Evolutionary conservation across 2,888 invertebrate genomes (phyloP).

Genomic region (Tholera decimalis): DNA sequence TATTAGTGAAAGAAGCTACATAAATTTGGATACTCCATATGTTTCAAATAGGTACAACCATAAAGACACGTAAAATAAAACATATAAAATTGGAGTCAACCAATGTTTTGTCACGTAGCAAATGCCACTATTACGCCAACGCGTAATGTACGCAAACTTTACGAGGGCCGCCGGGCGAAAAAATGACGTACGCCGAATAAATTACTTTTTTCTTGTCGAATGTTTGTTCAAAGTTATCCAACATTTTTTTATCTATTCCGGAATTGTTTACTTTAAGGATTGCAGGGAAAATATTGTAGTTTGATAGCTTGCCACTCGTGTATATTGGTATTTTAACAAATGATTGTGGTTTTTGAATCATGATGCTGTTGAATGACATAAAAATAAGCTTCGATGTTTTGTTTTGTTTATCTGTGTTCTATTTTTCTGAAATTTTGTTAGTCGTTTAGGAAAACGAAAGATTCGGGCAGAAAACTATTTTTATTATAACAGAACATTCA

Average conservation of each 20-base stretch:
- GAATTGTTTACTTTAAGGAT: slow-evolving; percentile 71
- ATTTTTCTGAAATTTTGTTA: background rate
- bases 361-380: slow-evolving; percentile 4
- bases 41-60: slow-evolving; percentile 3
- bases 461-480: too few relatives aligned
- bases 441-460: background rate
- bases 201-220: slow-evolving; percentile 76
- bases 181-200: slow-evolving; percentile 81
- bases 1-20: too few relatives aligned
- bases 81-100: slow-evolving; percentile 39
- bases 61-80: slow-evolving; percentile 37
- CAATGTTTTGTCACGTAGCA: slow-evolving; percentile 69
- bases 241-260: slow-evolving; percentile 69
- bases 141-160: slow-evolving; percentile 69
- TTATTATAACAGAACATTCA: too few relatives aligned
- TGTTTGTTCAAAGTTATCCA: slow-evolving; percentile 69
- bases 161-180: slow-evolving; percentile 66
- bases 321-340: slow-evolving; percentile 67
- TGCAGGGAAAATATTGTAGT: slow-evolving; percentile 73
- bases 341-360: slow-evolving; percentile 17
- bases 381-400: slow-evolving; percentile 2
- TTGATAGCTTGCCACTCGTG: slow-evolving; percentile 75
- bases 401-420: background rate
- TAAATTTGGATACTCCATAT: background rate
- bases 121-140: slow-evolving; percentile 63